Evolutionary conservation across 2,797 vertebrate species (phyloP), one percentile per base, ranked within the genome.

Genomic region (Alexandromys oeconomus): DNA sequence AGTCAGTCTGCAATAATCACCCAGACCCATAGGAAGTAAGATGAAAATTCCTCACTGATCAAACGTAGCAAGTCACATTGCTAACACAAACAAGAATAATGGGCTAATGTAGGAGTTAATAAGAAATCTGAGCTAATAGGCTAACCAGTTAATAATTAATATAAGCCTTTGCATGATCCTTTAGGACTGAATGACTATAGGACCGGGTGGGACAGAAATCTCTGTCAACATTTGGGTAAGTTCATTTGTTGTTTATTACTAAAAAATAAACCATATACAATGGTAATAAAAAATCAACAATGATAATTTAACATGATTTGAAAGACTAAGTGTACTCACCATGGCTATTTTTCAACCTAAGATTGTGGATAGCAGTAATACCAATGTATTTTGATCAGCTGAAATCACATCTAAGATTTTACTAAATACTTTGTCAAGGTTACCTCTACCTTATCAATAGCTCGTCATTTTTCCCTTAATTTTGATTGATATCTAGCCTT

Each of bases 401-500:
- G 3, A 5, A 9, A 29, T 92, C 4, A 25, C 3, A 51, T 31
- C 2, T 48, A 4, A 43, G 15, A 19, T 21, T 82, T 1, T 12
- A 82, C 59, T 74, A 13, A 73, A n/a, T 1, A 43, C n/a, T 12
- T 27, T 73, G 1, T 79, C 23, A n/a, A 46, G 4, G 0, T 78
- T 17, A 5, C 9, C 9, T 92, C 25, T 88, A 71, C 76, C 15
- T 87, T n/a, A 27, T 92, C 13, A 43, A 6, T n/a, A n/a, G 10
- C 4, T 12, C 71, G 8, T 1, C 1, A 27, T 27, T 1, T 2
- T 2, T 76, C 84, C 0, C 12, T 86, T 46, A 19, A 2, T 17
- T 4, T 5, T 48, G 8, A 48, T 25, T 19, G 8, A 48, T 25
- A 25, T 0, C 0, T 61, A 34, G 31, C 5, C 1, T 59, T 5